Percentiles rank a stretch among this genome's conserved stretches.
Evolutionary conservation across 2,888 invertebrate species (phyloP).

Genomic region (Slavum lentiscoides): DNA sequence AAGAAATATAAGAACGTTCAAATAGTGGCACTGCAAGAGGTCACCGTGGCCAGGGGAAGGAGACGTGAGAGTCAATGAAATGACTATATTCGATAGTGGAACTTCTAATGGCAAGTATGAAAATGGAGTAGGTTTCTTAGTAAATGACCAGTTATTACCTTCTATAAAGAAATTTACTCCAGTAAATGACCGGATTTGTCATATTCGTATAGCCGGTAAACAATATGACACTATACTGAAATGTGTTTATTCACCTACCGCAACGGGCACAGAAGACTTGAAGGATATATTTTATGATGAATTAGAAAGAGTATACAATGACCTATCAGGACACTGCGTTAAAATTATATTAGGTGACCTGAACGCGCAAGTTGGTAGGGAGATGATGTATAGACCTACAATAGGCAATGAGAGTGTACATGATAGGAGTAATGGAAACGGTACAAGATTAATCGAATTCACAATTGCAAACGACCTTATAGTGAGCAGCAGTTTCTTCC

Average conservation of each 20-base stretch:
- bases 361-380: slow-evolving; percentile 48
- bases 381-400: slow-evolving; percentile 26
- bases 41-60: too few species aligned
- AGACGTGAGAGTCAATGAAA: too few species aligned
- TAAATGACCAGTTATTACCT: too few species aligned
- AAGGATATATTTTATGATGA: slow-evolving; percentile 55
- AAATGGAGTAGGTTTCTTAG: too few species aligned
- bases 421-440: slow-evolving; percentile 46
- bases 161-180: too few species aligned
- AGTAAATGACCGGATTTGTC: too few species aligned
- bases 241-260: too few species aligned
- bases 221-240: too few species aligned
- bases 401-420: slow-evolving; percentile 51
- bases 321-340: slow-evolving; percentile 19
- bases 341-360: slow-evolving; percentile 24
- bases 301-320: slow-evolving; percentile 53
- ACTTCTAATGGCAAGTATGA: too few species aligned
- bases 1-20: slow-evolving; percentile 3
- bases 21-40: too few species aligned
- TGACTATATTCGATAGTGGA: too few species aligned
- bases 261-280: neutral
- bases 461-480: slow-evolving; percentile 29
- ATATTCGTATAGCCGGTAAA: too few species aligned
- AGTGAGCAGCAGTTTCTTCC: slow-evolving; percentile 32
- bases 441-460: slow-evolving; percentile 36